Conservation (phyloP, 2,113 vertebrate species). For the Solea solea region DNA sequence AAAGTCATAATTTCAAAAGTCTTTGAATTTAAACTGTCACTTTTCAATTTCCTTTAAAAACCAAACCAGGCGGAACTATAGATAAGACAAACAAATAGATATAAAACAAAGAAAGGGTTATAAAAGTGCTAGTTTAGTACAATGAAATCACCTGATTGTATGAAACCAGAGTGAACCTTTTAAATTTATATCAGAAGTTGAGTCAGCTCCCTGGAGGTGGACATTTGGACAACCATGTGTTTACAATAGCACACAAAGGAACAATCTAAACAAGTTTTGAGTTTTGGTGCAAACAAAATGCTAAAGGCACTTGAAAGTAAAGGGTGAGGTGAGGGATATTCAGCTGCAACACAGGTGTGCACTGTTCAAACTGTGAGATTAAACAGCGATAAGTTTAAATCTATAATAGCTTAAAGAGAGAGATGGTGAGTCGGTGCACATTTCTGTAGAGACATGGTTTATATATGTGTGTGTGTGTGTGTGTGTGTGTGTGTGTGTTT, state of each 20-base stretch:
- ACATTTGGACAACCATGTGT: too few relatives aligned
- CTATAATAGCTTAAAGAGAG: background rate
- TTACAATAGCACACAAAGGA: too few relatives aligned
- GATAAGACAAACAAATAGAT: conserved; percentile 12
- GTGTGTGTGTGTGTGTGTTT: background rate
- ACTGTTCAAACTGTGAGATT: background rate
- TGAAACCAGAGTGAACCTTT: too few relatives aligned
- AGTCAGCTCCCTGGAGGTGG: too few relatives aligned
- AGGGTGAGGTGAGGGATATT: too few relatives aligned
- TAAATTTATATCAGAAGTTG: too few relatives aligned
- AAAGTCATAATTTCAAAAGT: too few relatives aligned
- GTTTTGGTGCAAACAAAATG: too few relatives aligned
- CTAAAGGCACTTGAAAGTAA: too few relatives aligned
- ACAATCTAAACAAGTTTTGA: too few relatives aligned
- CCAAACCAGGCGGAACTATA: background rate
- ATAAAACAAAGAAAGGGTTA: conserved; percentile 1
- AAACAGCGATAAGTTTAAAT: background rate
- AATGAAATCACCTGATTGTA: too few relatives aligned
- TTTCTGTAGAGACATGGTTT: conserved; percentile 7
- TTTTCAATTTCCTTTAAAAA: conserved; percentile 4
- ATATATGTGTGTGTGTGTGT: background rate
- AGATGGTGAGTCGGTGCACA: conserved; percentile 1
- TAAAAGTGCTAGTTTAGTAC: background rate
- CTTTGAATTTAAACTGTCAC: background rate
- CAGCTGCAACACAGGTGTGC: too few relatives aligned